Evolutionary conservation across 2,113 vertebrate species (phyloP).

Genomic region (Pogonocichla stellata): DNA sequence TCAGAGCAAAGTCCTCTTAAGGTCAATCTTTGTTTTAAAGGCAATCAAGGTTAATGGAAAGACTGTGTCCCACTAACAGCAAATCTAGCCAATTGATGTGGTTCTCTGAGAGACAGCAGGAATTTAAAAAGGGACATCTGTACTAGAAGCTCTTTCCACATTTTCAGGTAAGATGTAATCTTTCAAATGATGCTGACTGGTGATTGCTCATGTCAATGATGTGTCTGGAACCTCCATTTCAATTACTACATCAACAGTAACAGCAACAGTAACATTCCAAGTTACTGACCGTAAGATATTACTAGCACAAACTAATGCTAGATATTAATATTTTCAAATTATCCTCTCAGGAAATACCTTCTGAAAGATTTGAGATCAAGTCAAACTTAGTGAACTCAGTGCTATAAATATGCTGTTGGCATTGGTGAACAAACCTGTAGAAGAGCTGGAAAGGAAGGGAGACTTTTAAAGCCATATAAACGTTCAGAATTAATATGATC

Average conservation of each 20-base stretch:
- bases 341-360: not conserved
- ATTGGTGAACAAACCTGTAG: not conserved
- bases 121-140: not conserved
- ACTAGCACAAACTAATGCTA: not conserved
- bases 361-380: not conserved
- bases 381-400: not conserved
- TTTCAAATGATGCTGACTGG: not conserved
- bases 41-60: not conserved
- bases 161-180: not conserved
- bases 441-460: not conserved
- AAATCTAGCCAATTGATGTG: not conserved
- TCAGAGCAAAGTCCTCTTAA: not conserved
- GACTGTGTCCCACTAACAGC: not conserved
- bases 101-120: not conserved
- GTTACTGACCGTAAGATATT: not conserved
- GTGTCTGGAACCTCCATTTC: not conserved
- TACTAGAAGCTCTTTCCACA: not conserved
- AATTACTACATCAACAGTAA: not conserved
- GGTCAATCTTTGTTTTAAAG: not conserved
- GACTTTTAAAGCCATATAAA: not conserved
- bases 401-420: not conserved
- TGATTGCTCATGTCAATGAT: not conserved
- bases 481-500: not conserved
- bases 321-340: not conserved
- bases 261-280: no score